Evolutionary conservation across 2,888 invertebrate genomes (phyloP), one percentile per base, ranked within the genome.

Genomic region (Mermis nigrescens): DNA sequence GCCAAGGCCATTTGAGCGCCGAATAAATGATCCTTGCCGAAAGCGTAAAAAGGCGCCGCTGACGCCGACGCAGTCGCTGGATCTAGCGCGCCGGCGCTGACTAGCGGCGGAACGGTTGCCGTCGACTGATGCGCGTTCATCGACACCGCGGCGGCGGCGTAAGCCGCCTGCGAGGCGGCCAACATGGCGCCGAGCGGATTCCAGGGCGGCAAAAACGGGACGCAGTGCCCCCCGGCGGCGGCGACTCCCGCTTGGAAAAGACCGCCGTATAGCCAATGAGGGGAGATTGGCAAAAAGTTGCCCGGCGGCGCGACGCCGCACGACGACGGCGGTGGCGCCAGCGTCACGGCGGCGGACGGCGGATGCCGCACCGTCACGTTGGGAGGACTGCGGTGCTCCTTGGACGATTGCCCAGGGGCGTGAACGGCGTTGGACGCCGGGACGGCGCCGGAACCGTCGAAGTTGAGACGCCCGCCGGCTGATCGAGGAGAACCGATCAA

Each of bases 321-420:
- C 62, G 73, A 72, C 57, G 72, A 72, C 3, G 89, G 88, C 89
- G 84, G 53, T 4, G 12, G 12, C 24, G 24, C 48, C 19, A 24
- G 24, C 24, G 48, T 12, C 38, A 38, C 12, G 12, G 38, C 7
- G 12, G 89, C 89, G 2, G 71, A 69, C 46, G 90, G 90, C n/a
- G n/a, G n/a, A n/a, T n/a, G n/a, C 57, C 90, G 91, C 46, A 91
- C 84, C 32, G 88, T 88, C 63, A 90, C 89, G 77, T 91, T 91
- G 26, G 90, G 90, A 28, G 73, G 72, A 65, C 69, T 68, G 55
- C 29, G 31, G 29, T 29, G 32, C 29, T 55, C 7, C 27, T 26
- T 7, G 52, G 24, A 12, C 24, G 7, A n/a, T 52, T 52, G 45
- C n/a, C 12, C 45, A 12, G 45, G 27, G 22, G 55, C 29, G 22